Evolutionary conservation across 2,113 vertebrate species (phyloP).

Genomic region (Ia io): DNA sequence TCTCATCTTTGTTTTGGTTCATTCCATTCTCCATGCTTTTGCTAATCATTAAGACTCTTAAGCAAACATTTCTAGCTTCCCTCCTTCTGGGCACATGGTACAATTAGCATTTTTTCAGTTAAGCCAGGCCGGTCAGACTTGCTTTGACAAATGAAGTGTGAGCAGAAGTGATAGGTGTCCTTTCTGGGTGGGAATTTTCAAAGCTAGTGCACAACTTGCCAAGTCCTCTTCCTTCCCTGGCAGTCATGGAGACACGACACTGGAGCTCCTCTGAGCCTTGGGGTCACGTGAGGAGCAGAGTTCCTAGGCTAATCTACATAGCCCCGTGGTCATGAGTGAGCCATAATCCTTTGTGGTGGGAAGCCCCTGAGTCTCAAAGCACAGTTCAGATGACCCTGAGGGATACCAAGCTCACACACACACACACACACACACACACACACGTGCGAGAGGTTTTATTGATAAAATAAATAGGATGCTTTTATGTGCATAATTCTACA

Average conservation of each 20-base stretch:
- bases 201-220: not conserved
- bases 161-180: not conserved
- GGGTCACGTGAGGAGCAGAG: not conserved
- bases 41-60: not conserved
- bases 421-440: too few species aligned
- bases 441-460: not conserved
- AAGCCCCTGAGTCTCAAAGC: not conserved
- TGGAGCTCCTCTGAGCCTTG: not conserved
- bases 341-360: not conserved
- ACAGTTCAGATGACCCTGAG: not conserved
- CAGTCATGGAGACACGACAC: not conserved
- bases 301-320: not conserved
- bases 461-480: not conserved
- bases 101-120: not conserved
- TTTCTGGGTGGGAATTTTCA: not conserved
- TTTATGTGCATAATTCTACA: not conserved
- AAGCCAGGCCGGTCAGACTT: not conserved
- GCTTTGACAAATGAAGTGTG: not conserved
- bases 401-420: not conserved
- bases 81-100: not conserved
- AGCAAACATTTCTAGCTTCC: not conserved
- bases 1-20: accelerated
- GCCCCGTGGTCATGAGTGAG: too few species aligned
- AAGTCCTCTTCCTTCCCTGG: too few species aligned
- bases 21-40: too few species aligned